phyloP scores from a whole-genome alignment of 2,797 vertebrate species.

The Octomys mimax region DNA sequence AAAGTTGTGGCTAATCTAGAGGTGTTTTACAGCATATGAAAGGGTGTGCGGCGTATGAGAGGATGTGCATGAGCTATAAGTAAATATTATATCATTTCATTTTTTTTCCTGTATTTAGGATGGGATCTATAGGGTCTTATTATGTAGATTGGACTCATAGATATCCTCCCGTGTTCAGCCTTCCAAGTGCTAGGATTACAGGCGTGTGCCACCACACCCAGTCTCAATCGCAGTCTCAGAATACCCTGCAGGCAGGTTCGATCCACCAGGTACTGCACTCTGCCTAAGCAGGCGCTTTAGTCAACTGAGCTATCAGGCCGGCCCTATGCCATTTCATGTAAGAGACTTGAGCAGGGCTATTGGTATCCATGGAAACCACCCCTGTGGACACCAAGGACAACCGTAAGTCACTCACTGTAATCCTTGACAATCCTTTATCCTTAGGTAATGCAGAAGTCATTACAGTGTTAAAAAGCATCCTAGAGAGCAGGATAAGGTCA shows the following conservation, averaged over 20 bases:
- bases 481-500: background rate
- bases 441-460: background rate
- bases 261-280: no score
- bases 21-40: background rate
- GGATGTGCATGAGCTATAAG: background rate
- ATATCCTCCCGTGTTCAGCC: no score
- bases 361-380: background rate
- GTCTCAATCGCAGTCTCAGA: no score
- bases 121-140: no score
- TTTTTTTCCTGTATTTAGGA: no score
- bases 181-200: no score
- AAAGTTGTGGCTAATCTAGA: background rate
- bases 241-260: no score
- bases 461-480: background rate
- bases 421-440: background rate
- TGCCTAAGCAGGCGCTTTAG: no score
- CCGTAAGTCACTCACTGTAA: accelerated
- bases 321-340: background rate
- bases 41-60: background rate
- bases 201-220: no score
- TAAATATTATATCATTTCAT: background rate
- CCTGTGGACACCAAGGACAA: no score
- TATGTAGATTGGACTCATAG: no score
- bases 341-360: background rate
- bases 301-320: no score